phyloP scores from a whole-genome alignment of 2,888 invertebrate species.

The Chymomyza fuscimana region DNA sequence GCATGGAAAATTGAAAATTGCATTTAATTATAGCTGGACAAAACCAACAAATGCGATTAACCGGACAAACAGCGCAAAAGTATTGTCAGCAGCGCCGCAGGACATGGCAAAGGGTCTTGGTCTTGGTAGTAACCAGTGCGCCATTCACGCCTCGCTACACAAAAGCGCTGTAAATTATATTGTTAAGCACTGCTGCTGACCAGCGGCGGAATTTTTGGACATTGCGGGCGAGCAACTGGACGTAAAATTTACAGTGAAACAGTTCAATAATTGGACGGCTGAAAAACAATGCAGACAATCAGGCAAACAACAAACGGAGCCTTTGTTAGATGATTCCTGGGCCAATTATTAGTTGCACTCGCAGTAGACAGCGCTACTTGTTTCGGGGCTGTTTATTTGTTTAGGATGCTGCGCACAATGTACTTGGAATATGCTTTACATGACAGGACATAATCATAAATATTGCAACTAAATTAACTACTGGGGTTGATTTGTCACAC shows the following conservation, averaged over 20 bases:
- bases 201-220: slow-evolving; percentile 28
- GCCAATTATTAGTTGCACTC: neutral
- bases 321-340: neutral
- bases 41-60: slow-evolving; percentile 66
- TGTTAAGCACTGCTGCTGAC: slow-evolving; percentile 49
- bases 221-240: neutral
- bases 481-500: neutral
- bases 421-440: slow-evolving; percentile 30
- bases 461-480: slow-evolving; percentile 63
- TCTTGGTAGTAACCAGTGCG: neutral
- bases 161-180: slow-evolving; percentile 72
- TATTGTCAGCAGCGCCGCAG: slow-evolving; percentile 33
- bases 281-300: slow-evolving; percentile 58
- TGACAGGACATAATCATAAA: slow-evolving; percentile 62
- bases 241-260: slow-evolving; percentile 20
- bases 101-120: slow-evolving; percentile 23
- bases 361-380: too few species aligned
- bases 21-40: slow-evolving; percentile 28
- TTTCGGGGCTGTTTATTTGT: slow-evolving; percentile 51
- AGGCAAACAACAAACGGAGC: slow-evolving; percentile 14
- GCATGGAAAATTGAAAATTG: slow-evolving; percentile 47
- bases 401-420: slow-evolving; percentile 57
- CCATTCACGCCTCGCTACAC: slow-evolving; percentile 74
- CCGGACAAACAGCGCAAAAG: slow-evolving; percentile 25
- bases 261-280: slow-evolving; percentile 53